Conservation (phyloP, 2,113 vertebrate species). For the Sylvilagus bachmani region DNA sequence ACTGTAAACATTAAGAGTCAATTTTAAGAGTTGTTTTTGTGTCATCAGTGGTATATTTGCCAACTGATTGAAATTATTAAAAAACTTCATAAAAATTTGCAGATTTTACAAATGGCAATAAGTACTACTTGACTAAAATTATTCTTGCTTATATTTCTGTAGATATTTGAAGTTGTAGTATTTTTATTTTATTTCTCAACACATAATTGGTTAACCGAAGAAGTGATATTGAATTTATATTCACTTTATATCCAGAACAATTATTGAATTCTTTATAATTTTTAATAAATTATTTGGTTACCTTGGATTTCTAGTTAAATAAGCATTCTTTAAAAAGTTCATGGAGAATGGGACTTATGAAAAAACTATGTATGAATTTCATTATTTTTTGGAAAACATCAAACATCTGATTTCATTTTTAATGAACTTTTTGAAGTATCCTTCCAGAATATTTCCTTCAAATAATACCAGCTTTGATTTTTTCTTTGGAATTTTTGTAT, state of each 20-base stretch:
- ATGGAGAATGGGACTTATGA: too few relatives aligned
- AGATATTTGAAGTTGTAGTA: neutral
- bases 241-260: neutral
- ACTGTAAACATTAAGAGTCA: neutral
- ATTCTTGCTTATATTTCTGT: neutral
- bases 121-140: constrained; percentile 18
- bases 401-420: too few relatives aligned
- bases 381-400: too few relatives aligned
- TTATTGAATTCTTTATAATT: neutral
- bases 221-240: neutral
- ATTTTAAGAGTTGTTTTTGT: neutral
- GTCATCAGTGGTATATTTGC: neutral
- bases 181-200: neutral
- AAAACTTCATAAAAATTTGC: neutral
- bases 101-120: neutral
- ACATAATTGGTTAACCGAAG: neutral
- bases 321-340: too few relatives aligned
- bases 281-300: constrained; percentile 1
- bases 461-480: too few relatives aligned
- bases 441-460: too few relatives aligned
- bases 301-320: constrained; percentile 7
- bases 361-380: too few relatives aligned
- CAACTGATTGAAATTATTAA: neutral
- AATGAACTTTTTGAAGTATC: too few relatives aligned
- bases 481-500: too few relatives aligned